Evolutionary conservation across 2,888 invertebrate genomes (phyloP).

Genomic region (Athripsodes cinereus): DNA sequence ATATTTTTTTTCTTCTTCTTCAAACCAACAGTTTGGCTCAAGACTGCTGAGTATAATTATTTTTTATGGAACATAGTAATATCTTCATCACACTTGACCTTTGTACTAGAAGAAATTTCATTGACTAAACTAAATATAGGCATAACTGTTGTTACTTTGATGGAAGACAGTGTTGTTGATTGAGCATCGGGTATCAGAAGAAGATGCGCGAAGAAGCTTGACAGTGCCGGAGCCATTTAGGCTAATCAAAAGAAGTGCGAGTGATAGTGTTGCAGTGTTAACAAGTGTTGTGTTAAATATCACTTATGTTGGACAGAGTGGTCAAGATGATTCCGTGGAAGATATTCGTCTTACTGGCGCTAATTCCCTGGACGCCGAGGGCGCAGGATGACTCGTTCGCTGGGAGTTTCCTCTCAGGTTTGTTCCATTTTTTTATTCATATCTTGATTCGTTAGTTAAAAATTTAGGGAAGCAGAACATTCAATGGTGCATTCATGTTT

Average conservation of each 20-base stretch:
- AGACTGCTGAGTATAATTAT: too few relatives aligned
- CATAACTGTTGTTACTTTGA: too few relatives aligned
- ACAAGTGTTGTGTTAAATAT: too few relatives aligned
- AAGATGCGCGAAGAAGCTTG: neutral
- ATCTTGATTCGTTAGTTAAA: too few relatives aligned
- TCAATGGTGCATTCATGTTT: too few relatives aligned
- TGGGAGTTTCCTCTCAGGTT: constrained; percentile 77
- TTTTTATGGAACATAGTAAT: too few relatives aligned
- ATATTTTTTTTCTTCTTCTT: too few relatives aligned
- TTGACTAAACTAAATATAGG: too few relatives aligned
- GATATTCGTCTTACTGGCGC: constrained; percentile 33
- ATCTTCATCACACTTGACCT: too few relatives aligned
- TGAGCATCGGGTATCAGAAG: neutral
- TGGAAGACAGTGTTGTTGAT: neutral
- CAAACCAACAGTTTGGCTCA: too few relatives aligned
- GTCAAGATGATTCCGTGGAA: constrained; percentile 17
- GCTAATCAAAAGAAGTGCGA: neutral
- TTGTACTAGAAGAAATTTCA: too few relatives aligned
- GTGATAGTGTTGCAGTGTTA: constrained; percentile 3
- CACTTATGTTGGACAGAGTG: constrained; percentile 4
- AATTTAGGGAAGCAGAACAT: too few relatives aligned
- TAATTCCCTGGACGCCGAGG: constrained; percentile 31
- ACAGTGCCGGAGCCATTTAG: neutral
- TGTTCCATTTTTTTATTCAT: neutral
- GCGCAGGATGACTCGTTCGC: constrained; percentile 72